phyloP scores from a whole-genome alignment of 2,797 vertebrate genomes.

The Perodicticus potto region DNA sequence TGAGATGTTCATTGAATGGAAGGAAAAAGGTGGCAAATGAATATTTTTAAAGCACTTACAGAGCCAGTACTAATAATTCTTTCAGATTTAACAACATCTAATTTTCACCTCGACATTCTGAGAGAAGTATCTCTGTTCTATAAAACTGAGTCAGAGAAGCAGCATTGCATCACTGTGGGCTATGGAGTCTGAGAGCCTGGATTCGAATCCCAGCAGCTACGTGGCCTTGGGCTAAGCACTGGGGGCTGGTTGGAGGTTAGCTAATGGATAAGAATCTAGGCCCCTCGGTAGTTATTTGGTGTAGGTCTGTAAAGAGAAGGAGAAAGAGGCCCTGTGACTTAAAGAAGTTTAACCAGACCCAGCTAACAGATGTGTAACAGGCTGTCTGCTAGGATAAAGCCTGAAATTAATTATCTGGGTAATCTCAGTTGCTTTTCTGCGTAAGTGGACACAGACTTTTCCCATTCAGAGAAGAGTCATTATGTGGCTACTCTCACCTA shows the following conservation, averaged over 20 bases:
- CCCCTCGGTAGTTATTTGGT: not conserved
- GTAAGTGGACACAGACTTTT: not conserved
- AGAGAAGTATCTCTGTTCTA: not conserved
- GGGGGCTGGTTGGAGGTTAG: not conserved
- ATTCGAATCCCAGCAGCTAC: not conserved
- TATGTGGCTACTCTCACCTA: not conserved
- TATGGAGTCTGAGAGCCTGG: not conserved
- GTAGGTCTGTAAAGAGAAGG: not conserved
- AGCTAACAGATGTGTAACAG: not conserved
- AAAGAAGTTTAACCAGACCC: not conserved
- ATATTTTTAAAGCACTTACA: not conserved
- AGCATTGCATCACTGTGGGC: not conserved
- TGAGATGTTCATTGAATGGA: not conserved
- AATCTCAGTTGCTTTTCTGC: not conserved
- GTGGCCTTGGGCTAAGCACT: not conserved
- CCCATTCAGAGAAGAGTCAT: not conserved
- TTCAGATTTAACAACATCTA: not conserved
- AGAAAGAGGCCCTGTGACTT: not conserved
- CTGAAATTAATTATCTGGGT: not conserved
- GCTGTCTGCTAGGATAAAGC: not conserved
- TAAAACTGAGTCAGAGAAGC: not conserved
- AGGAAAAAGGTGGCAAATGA: not conserved
- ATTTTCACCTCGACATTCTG: not conserved
- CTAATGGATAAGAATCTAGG: not conserved
- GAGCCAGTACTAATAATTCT: not conserved